Base-by-base conservation (phyloP, 2,888 invertebrate species). In the Agonopterix alstromeriana region DNA sequence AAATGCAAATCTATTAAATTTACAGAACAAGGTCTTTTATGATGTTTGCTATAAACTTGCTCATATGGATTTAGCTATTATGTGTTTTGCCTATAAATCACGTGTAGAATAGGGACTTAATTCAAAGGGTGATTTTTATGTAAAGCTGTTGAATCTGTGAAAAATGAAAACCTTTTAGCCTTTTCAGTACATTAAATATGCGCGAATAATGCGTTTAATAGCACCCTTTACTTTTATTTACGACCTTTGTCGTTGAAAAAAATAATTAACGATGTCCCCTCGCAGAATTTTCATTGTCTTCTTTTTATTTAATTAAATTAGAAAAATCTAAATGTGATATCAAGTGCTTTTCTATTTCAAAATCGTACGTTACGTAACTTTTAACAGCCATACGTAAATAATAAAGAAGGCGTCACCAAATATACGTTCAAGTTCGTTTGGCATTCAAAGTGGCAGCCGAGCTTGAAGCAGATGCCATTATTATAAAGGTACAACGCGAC, bases 121-220 rank as follows among this genome's bases (percentile, higher is more conserved):
- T 76, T 76, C 67, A 73, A 77, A 77, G 64, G 65, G 63, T 65
- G 66, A 80, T 81, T 78, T 80, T 70, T 71, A 75, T 73, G 76
- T 71, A 77, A 80, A 85, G 81, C 83, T 80, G 78, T 81, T 78
- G 76, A 77, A 79, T 73, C 70, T 77, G 73, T 68, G 65, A 77
- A 78, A 81, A 78, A 77, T 43, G 71, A 71, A 82, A 80, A 74
- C 76, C 80, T 75, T 84, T 83, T 78, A 81, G 71, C 77, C 74
- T 80, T 85, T 83, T 79, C 81, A 82, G 84, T 83, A 84, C 81
- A 87, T 86, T 85, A 85, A 87, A 85, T 79, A 84, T 85, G 77
- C 81, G 82, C 73, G 79, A 83, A 82, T 85, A 85, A 85, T 85
- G 82, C 83, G 82, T 83, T 86, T 87, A 86, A 87, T 85, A 82